These are phyloP conservation scores for Pipistrellus nathusii DNA, from an alignment of 2,797 vertebrate species.

Conservation along the genomic window DNA sequence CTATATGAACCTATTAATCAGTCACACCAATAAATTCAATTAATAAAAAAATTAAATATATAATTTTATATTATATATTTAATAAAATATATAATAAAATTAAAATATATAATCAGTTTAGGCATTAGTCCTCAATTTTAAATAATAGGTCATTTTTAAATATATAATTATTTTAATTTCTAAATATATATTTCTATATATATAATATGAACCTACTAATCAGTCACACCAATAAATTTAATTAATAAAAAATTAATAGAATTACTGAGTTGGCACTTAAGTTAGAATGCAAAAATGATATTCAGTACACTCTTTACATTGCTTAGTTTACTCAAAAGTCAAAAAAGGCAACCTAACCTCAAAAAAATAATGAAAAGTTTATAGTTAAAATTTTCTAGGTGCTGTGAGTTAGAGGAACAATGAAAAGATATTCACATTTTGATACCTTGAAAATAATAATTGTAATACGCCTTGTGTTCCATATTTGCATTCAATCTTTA, in stretches of 20 bases:
- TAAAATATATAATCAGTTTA: too few species aligned
- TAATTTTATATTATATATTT: too few species aligned
- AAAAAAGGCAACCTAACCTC: background rate
- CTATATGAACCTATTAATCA: background rate
- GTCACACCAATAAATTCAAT: background rate
- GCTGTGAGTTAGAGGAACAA: background rate
- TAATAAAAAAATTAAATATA: background rate
- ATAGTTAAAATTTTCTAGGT: background rate
- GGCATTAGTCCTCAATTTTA: too few species aligned
- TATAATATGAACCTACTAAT: background rate
- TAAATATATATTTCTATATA: too few species aligned
- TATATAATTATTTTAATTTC: too few species aligned
- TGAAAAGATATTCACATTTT: background rate
- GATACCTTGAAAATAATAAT: background rate
- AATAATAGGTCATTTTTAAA: too few species aligned
- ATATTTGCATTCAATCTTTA: background rate
- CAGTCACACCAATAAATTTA: background rate
- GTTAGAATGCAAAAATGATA: background rate
- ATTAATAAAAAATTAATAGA: background rate
- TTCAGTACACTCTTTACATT: background rate
- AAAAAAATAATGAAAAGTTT: background rate
- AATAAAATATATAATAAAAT: too few species aligned
- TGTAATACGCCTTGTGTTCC: rapidly evolving
- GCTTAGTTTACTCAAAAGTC: background rate
- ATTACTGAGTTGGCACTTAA: background rate